Percentiles rank a stretch among this genome's conserved stretches.
These are phyloP conservation scores for Mayetiola destructor DNA, from an alignment of 2,888 invertebrate species.

Conservation along the genomic window DNA sequence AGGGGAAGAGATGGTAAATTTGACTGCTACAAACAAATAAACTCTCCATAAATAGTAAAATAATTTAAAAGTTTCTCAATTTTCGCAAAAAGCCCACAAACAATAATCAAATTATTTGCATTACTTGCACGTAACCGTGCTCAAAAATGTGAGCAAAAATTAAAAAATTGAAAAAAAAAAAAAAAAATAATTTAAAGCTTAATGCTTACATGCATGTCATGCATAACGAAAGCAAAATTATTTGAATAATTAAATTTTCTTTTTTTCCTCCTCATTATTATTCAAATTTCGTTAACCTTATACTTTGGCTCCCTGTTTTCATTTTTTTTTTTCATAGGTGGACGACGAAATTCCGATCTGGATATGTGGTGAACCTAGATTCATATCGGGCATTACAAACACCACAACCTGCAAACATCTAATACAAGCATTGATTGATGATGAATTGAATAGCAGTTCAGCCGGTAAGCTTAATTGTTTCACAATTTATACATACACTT, in stretches of 20 bases:
- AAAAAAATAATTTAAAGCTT: too few species aligned
- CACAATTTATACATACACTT: not conserved
- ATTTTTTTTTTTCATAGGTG: conserved; percentile 11
- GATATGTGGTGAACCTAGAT: conserved; percentile 29
- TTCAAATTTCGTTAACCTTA: not conserved
- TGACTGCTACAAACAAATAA: too few species aligned
- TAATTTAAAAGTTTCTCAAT: too few species aligned
- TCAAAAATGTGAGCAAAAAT: too few species aligned
- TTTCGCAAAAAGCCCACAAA: too few species aligned
- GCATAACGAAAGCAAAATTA: not conserved
- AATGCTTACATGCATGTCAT: too few species aligned
- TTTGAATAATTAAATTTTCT: not conserved
- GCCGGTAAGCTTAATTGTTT: conserved; percentile 19
- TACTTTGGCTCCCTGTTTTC: not conserved
- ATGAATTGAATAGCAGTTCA: conserved; percentile 24
- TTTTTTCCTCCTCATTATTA: not conserved
- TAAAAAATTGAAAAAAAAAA: too few species aligned
- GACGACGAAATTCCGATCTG: conserved; percentile 33
- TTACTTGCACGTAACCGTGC: too few species aligned
- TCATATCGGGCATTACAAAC: conserved; percentile 31
- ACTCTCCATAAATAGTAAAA: too few species aligned
- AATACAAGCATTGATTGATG: conserved; percentile 34
- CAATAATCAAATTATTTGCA: too few species aligned
- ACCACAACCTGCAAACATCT: conserved; percentile 34
- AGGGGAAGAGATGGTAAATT: too few species aligned